These are phyloP conservation scores for Lepilemur ruficaudatus DNA, from an alignment of 2,797 vertebrate genomes.

Conservation along the genomic window DNA sequence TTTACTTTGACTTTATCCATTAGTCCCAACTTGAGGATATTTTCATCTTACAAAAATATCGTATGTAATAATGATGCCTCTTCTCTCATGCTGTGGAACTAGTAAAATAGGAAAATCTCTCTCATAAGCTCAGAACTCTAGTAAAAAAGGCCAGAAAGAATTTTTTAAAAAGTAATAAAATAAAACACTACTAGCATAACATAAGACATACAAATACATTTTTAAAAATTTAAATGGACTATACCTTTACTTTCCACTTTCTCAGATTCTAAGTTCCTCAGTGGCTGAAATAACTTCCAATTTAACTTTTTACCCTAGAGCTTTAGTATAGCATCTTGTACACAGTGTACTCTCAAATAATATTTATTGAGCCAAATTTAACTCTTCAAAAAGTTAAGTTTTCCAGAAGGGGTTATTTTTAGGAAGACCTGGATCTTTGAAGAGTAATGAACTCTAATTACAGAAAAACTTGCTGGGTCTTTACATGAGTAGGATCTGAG, in stretches of 20 bases:
- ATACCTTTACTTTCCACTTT: background rate
- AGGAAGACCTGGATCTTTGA: background rate
- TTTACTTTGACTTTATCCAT: constrained; percentile 37
- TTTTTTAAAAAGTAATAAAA: constrained; percentile 10
- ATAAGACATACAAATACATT: background rate
- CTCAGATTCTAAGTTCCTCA: background rate
- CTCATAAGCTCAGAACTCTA: background rate
- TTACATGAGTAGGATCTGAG: background rate
- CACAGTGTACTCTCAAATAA: background rate
- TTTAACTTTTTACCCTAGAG: background rate
- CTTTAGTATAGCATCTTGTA: background rate
- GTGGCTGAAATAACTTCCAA: background rate
- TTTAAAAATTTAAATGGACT: background rate
- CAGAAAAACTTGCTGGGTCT: background rate
- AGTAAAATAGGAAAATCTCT: background rate
- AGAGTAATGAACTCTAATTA: background rate
- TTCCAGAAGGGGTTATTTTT: background rate
- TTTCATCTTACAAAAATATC: constrained; percentile 43
- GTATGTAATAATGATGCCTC: background rate
- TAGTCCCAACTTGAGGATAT: background rate
- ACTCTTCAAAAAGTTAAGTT: background rate
- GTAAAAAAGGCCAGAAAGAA: background rate
- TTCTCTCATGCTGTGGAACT: background rate
- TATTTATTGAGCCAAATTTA: background rate
- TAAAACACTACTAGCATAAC: background rate